A percentile compares a stretch with the other conserved stretches of the same genome.
phyloP scores from a whole-genome alignment of 2,888 invertebrate genomes.

The Acanthopleura granulata region DNA sequence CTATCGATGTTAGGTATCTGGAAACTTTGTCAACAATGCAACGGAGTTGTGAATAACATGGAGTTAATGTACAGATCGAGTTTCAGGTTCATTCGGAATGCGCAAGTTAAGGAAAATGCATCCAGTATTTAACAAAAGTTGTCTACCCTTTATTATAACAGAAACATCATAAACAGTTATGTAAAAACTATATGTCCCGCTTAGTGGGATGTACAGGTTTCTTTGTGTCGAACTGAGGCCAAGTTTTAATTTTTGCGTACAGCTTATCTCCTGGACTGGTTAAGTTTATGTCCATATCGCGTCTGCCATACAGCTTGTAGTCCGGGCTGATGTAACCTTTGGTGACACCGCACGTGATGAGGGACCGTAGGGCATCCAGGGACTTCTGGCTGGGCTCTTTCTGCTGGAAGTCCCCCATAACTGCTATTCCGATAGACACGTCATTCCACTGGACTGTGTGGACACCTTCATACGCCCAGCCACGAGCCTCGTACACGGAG shows the following conservation, averaged over 20 bases:
- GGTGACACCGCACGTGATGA: neutral
- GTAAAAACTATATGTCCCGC: no score
- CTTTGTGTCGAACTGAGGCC: neutral
- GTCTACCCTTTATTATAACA: no score
- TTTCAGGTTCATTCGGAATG: no score
- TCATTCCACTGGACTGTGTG: neutral
- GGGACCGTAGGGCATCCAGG: neutral
- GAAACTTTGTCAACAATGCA: no score
- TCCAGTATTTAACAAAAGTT: no score
- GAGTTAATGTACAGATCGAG: no score
- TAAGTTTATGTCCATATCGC: neutral
- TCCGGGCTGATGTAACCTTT: neutral
- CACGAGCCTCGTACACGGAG: slow-evolving; percentile 7
- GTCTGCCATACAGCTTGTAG: neutral
- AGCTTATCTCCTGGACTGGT: no score
- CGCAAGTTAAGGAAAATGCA: no score
- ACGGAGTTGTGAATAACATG: no score
- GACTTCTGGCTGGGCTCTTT: neutral
- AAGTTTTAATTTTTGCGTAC: neutral
- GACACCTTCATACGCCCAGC: neutral
- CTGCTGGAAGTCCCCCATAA: neutral
- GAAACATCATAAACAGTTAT: no score
- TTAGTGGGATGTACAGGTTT: neutral
- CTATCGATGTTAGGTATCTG: no score
- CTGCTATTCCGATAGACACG: neutral